These are phyloP conservation scores for Zoanthus sociatus DNA, from an alignment of 92 coral and sea anemone species.

Conservation along the genomic window DNA sequence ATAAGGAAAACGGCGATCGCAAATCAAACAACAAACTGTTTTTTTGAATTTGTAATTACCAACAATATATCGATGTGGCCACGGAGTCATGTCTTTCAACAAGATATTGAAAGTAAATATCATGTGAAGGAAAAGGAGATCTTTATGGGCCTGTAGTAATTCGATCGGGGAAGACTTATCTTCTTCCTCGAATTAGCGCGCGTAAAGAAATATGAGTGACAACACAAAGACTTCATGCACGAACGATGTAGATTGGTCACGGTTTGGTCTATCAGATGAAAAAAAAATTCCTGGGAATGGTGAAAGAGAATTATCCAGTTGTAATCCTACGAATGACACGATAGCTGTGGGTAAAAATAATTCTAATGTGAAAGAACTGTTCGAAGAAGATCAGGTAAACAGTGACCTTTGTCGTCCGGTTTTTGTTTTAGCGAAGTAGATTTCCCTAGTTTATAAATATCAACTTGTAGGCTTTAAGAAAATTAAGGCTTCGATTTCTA, in stretches of 20 bases:
- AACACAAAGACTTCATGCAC: conserved; percentile 6
- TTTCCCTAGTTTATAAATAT: conserved; percentile 15
- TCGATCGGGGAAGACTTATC: conserved; percentile 9
- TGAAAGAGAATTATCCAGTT: conserved; percentile 15
- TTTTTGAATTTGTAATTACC: conserved; percentile 43
- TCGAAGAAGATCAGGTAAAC: conserved; percentile 47
- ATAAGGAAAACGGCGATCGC: conserved; percentile 5
- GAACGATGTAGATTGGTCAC: conserved; percentile 38
- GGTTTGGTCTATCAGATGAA: conserved; percentile 45
- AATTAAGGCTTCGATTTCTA: neutral
- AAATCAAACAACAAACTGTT: conserved; percentile 38
- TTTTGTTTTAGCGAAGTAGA: neutral
- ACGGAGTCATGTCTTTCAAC: conserved; percentile 8
- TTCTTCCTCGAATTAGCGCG: conserved; percentile 19
- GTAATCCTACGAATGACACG: neutral
- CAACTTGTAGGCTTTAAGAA: neutral
- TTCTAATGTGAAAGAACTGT: conserved; percentile 33
- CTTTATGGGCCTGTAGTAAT: conserved; percentile 22
- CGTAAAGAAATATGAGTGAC: conserved; percentile 38
- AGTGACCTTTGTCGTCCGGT: neutral
- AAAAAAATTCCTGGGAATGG: conserved; percentile 33
- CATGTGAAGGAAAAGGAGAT: neutral
- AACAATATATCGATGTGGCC: conserved; percentile 25
- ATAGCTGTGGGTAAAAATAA: conserved; percentile 19
- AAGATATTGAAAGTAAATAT: conserved; percentile 28